phyloP scores from a whole-genome alignment of 2,113 vertebrate species.

The Heterotilapia buettikoferi region DNA sequence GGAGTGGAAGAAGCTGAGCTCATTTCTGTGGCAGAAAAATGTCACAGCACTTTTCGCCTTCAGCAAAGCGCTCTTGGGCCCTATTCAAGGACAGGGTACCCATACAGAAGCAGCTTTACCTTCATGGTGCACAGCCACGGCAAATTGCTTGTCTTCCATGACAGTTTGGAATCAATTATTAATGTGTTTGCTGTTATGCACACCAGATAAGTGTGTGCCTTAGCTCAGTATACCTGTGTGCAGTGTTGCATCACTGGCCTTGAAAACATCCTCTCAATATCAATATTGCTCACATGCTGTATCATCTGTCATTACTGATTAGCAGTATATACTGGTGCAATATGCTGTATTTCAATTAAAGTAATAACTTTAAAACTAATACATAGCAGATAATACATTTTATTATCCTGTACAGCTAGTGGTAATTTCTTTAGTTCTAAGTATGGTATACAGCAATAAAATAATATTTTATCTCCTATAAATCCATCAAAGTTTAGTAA shows the following conservation, averaged over 20 bases:
- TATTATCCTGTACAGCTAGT: neutral
- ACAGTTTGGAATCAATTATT: constrained; percentile 22
- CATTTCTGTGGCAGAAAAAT: constrained; percentile 7
- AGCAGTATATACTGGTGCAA: neutral
- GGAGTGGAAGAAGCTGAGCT: constrained; percentile 21
- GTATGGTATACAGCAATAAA: neutral
- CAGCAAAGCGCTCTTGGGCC: neutral
- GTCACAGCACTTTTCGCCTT: neutral
- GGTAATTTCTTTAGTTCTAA: neutral
- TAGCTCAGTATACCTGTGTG: neutral
- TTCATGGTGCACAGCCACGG: neutral
- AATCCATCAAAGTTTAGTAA: neutral
- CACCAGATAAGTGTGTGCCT: neutral
- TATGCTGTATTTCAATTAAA: neutral
- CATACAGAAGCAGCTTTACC: neutral
- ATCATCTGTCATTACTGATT: neutral
- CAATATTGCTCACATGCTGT: neutral
- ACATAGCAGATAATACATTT: neutral
- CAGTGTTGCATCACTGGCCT: neutral
- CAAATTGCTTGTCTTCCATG: neutral
- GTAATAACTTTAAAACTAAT: neutral
- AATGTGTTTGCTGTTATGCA: neutral
- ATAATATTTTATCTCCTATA: neutral
- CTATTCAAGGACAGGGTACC: neutral
- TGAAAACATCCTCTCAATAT: neutral